phyloP scores from a whole-genome alignment of 2,888 invertebrate species.

The Drosophila paramelanica region DNA sequence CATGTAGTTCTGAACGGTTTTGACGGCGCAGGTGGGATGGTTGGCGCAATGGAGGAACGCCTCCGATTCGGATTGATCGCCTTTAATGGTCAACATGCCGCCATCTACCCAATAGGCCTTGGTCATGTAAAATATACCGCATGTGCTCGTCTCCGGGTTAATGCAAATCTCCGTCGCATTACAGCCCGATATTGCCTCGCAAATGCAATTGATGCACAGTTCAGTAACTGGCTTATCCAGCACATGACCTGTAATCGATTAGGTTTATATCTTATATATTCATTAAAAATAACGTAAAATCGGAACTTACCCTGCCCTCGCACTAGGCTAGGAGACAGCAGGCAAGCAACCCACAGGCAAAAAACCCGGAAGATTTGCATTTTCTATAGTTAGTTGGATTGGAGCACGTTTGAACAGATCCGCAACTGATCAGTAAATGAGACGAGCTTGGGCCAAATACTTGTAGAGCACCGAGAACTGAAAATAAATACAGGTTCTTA shows the following conservation, averaged over 20 bases:
- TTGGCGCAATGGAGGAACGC: slow-evolving; percentile 87
- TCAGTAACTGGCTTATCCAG: slow-evolving; percentile 74
- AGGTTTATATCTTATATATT: neutral
- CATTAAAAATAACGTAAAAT: neutral
- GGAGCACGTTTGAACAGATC: slow-evolving; percentile 43
- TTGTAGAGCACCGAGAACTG: neutral
- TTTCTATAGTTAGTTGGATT: slow-evolving; percentile 1
- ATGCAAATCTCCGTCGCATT: slow-evolving; percentile 87
- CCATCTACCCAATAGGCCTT: slow-evolving; percentile 93
- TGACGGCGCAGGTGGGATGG: slow-evolving; percentile 90
- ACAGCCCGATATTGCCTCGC: slow-evolving; percentile 91
- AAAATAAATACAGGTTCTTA: slow-evolving; percentile 69
- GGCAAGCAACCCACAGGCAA: slow-evolving; percentile 13
- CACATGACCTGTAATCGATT: slow-evolving; percentile 45
- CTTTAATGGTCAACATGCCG: slow-evolving; percentile 66
- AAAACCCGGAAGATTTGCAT: slow-evolving; percentile 21
- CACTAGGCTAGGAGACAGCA: slow-evolving; percentile 33
- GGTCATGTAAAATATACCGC: slow-evolving; percentile 92
- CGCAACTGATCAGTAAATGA: slow-evolving; percentile 54
- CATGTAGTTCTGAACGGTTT: slow-evolving; percentile 92
- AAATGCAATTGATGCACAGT: slow-evolving; percentile 91
- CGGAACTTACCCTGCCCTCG: slow-evolving; percentile 62
- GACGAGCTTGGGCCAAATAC: neutral
- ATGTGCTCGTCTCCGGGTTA: slow-evolving; percentile 86
- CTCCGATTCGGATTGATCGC: slow-evolving; percentile 58